These are phyloP conservation scores for Pelodiscus sinensis DNA, from an alignment of 2,113 vertebrate species.

Conservation along the genomic window DNA sequence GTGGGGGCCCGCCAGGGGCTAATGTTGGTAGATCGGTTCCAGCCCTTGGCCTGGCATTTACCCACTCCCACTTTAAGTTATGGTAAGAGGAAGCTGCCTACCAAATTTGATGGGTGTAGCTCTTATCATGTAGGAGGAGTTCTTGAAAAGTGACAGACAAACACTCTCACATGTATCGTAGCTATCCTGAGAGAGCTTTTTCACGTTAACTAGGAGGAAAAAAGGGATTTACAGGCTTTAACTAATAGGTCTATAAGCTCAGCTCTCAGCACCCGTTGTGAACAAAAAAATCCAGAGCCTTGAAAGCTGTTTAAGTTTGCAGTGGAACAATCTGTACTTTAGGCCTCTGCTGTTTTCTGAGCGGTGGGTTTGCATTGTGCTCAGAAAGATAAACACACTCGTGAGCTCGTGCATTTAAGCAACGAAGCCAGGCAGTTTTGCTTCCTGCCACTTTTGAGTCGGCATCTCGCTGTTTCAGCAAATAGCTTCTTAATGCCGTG, in stretches of 20 bases:
- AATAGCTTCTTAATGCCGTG: slow-evolving; percentile 47
- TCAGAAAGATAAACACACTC: slow-evolving; percentile 46
- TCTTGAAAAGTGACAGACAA: no score
- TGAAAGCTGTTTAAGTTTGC: slow-evolving; percentile 33
- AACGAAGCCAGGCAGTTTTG: slow-evolving; percentile 40
- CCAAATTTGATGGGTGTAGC: no score
- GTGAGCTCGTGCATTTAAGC: slow-evolving; percentile 43
- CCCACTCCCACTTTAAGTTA: no score
- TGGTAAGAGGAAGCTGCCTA: no score
- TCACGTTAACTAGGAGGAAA: neutral
- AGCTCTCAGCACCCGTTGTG: neutral
- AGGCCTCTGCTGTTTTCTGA: slow-evolving; percentile 11
- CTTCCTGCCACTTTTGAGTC: slow-evolving; percentile 49
- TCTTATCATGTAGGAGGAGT: no score
- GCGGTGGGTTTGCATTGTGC: slow-evolving; percentile 46
- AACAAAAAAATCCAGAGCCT: slow-evolving; percentile 12
- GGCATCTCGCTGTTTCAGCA: slow-evolving; percentile 30
- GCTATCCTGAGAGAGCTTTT: neutral
- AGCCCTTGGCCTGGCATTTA: no score
- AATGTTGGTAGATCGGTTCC: no score
- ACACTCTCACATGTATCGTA: no score
- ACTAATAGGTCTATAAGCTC: slow-evolving; percentile 18
- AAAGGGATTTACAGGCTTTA: slow-evolving; percentile 4
- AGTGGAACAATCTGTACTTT: slow-evolving; percentile 24
- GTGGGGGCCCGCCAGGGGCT: no score